phyloP scores from a whole-genome alignment of 2,113 vertebrate genomes.

The Triplophysa tibetana region DNA sequence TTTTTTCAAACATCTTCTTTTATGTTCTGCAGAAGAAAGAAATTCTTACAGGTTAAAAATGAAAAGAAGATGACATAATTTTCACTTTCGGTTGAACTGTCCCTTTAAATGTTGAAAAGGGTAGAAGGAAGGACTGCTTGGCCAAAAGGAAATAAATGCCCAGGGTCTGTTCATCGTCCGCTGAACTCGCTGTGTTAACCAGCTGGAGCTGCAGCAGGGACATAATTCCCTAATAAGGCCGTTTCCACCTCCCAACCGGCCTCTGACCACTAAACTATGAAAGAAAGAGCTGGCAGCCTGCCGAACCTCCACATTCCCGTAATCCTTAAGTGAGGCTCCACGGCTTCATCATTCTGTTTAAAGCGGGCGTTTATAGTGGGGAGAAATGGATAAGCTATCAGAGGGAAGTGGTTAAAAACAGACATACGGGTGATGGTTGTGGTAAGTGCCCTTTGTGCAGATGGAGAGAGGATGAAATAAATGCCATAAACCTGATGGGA shows the following conservation, averaged over 20 bases:
- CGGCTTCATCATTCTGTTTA: conserved; percentile 49
- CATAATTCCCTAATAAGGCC: conserved; percentile 33
- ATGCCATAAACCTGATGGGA: conserved; percentile 41
- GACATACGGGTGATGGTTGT: conserved; percentile 63
- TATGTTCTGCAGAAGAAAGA: too few relatives aligned
- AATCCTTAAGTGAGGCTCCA: conserved; percentile 44
- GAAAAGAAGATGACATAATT: too few relatives aligned
- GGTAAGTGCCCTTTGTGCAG: conserved; percentile 66
- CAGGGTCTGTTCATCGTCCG: background rate
- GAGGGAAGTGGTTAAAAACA: conserved; percentile 65
- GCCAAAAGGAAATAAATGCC: conserved; percentile 24
- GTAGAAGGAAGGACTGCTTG: background rate
- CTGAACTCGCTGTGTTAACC: conserved; percentile 21
- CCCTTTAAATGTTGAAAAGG: too few relatives aligned
- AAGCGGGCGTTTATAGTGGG: background rate
- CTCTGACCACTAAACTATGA: conserved; percentile 7
- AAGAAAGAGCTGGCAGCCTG: conserved; percentile 43
- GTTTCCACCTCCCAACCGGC: background rate
- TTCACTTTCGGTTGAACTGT: too few relatives aligned
- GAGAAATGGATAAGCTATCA: conserved; percentile 61
- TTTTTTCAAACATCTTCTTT: too few relatives aligned
- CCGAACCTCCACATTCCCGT: conserved; percentile 21
- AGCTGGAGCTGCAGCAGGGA: conserved; percentile 2
- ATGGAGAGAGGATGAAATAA: conserved; percentile 59
- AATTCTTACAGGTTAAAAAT: too few relatives aligned